Evolutionary conservation across 2,888 invertebrate species (phyloP).

Genomic region (Galerucella pusilla): DNA sequence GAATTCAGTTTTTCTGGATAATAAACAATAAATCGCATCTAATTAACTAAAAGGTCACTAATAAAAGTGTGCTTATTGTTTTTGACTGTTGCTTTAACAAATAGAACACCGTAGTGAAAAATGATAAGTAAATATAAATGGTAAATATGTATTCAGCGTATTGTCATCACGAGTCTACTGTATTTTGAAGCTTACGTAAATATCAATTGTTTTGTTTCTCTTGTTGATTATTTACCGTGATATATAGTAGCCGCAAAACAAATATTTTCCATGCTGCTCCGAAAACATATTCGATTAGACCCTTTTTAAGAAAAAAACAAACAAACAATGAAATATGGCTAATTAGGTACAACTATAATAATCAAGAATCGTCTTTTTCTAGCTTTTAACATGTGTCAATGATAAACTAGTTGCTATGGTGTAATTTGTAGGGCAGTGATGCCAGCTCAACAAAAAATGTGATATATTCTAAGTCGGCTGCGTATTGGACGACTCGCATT

Average conservation of each 20-base stretch:
- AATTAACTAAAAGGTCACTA: not conserved
- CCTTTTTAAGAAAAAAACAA: not conserved
- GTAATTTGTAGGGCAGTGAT: too few relatives aligned
- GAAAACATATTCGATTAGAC: not conserved
- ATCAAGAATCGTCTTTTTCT: too few relatives aligned
- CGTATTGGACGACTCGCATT: too few relatives aligned
- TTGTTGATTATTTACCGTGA: not conserved
- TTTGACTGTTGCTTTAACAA: not conserved
- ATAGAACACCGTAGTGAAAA: not conserved
- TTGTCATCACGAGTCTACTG: not conserved
- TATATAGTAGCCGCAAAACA: not conserved
- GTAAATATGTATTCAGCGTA: not conserved
- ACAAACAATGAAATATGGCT: not conserved
- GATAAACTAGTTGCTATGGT: too few relatives aligned
- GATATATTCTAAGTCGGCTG: too few relatives aligned
- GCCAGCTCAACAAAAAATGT: too few relatives aligned
- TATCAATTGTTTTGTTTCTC: not conserved
- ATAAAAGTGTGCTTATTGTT: not conserved
- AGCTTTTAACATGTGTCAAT: too few relatives aligned
- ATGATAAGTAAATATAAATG: not conserved
- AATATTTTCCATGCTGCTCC: not conserved
- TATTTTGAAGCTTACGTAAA: not conserved
- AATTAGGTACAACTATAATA: not conserved
- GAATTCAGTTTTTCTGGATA: not conserved
- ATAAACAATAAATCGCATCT: not conserved